Evolutionary conservation across 2,888 invertebrate species (phyloP).

Genomic region (Ennomos fuscantarius): DNA sequence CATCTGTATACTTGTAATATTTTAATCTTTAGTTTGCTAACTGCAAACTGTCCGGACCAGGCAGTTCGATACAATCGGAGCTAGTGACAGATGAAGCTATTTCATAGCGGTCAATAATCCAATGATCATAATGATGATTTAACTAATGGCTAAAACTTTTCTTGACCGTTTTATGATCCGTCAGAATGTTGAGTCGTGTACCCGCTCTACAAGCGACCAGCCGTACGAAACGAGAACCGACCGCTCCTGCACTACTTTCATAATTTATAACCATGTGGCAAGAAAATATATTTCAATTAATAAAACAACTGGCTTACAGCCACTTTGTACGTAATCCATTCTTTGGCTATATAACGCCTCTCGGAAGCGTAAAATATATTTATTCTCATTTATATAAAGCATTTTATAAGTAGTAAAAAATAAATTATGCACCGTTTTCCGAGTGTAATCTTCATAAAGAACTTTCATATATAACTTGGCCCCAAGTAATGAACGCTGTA

Average conservation of each 20-base stretch:
- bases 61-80: no score
- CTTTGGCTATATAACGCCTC: constrained; percentile 77
- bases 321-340: constrained; percentile 69
- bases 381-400: constrained; percentile 55
- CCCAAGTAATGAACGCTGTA: no score
- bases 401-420: constrained; percentile 53
- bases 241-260: constrained; percentile 11
- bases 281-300: constrained; percentile 47
- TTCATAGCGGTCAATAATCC: no score
- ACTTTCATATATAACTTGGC: background rate
- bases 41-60: no score
- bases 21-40: no score
- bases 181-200: background rate
- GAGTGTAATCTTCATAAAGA: constrained; percentile 30
- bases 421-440: constrained; percentile 42
- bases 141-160: no score
- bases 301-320: constrained; percentile 66
- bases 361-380: constrained; percentile 72
- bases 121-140: no score
- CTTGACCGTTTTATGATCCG: no score
- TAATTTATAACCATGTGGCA: constrained; percentile 29
- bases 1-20: no score
- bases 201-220: constrained; percentile 6
- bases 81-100: no score
- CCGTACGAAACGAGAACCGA: constrained; percentile 8